These are phyloP conservation scores for Hydrolagus colliei DNA, from an alignment of 2,797 vertebrate genomes.

Conservation along the genomic window DNA sequence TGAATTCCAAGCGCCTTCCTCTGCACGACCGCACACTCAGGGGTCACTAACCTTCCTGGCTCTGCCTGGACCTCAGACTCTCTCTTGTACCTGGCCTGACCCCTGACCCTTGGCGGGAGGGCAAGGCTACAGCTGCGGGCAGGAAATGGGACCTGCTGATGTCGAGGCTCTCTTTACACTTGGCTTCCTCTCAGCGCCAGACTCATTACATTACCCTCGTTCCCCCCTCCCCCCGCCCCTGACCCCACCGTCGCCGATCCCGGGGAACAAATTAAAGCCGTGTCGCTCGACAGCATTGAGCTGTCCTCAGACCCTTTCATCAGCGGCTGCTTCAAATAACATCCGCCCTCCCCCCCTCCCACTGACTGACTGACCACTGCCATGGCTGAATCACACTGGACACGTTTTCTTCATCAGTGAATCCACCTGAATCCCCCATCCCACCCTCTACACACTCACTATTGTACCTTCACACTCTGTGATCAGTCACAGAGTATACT, in stretches of 20 bases:
- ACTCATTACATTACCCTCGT: background rate
- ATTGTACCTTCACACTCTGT: too few relatives aligned
- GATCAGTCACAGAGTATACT: too few relatives aligned
- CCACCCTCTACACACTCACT: too few relatives aligned
- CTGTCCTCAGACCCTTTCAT: background rate
- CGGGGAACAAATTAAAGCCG: background rate
- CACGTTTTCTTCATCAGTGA: too few relatives aligned
- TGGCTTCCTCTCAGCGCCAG: too few relatives aligned
- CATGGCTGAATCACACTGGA: too few relatives aligned
- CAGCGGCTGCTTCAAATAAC: background rate
- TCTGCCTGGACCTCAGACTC: background rate
- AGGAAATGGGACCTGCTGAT: conserved; percentile 9
- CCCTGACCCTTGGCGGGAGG: conserved; percentile 2
- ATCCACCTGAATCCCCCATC: too few relatives aligned
- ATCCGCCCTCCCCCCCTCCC: too few relatives aligned
- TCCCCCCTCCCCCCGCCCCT: too few relatives aligned
- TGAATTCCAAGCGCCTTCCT: background rate
- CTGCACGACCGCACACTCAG: background rate
- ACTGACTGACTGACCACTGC: too few relatives aligned
- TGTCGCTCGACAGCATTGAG: background rate
- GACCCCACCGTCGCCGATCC: background rate
- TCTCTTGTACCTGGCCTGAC: background rate
- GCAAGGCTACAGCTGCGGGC: background rate
- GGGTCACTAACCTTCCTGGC: background rate
- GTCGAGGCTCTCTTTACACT: background rate